phyloP scores from a whole-genome alignment of 2,888 invertebrate species.

The Gymnocheta viridis region DNA sequence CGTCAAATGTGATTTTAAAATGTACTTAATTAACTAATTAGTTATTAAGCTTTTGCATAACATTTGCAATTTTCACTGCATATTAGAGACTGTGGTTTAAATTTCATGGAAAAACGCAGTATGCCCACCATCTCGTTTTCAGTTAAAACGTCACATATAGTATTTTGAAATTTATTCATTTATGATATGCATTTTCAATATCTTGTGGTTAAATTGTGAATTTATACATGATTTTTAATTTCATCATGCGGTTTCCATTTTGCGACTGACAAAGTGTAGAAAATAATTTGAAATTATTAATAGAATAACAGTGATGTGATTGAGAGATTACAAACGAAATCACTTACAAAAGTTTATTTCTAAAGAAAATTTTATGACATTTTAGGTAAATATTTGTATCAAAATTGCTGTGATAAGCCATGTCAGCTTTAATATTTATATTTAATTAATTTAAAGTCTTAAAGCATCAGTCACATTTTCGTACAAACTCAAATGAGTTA shows the following conservation, averaged over 20 bases:
- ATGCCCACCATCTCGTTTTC: not conserved
- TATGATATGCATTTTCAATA: slow-evolving; percentile 13
- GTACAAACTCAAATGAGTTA: too few relatives aligned
- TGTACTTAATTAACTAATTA: slow-evolving; percentile 17
- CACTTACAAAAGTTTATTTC: not conserved
- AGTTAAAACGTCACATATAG: not conserved
- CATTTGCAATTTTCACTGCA: not conserved
- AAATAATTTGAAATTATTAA: slow-evolving; percentile 52
- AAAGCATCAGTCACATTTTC: too few relatives aligned
- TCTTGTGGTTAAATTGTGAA: slow-evolving; percentile 46
- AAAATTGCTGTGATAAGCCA: not conserved
- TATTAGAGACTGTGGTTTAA: slow-evolving; percentile 13
- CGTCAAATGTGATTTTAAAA: not conserved
- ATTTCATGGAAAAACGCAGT: not conserved
- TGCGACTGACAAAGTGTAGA: not conserved
- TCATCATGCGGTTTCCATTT: slow-evolving; percentile 46
- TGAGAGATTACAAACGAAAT: slow-evolving; percentile 9
- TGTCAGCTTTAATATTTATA: slow-evolving; percentile 8
- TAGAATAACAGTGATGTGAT: not conserved
- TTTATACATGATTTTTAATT: slow-evolving; percentile 20
- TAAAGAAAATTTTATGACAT: not conserved
- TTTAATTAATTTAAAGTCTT: not conserved
- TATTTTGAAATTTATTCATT: slow-evolving; percentile 45
- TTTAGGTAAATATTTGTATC: not conserved
- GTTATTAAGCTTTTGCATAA: slow-evolving; percentile 8